A percentile compares a stretch with the other conserved stretches of the same genome.
phyloP scores from a whole-genome alignment of 2,797 vertebrate genomes.

The Bovichtus diacanthus region DNA sequence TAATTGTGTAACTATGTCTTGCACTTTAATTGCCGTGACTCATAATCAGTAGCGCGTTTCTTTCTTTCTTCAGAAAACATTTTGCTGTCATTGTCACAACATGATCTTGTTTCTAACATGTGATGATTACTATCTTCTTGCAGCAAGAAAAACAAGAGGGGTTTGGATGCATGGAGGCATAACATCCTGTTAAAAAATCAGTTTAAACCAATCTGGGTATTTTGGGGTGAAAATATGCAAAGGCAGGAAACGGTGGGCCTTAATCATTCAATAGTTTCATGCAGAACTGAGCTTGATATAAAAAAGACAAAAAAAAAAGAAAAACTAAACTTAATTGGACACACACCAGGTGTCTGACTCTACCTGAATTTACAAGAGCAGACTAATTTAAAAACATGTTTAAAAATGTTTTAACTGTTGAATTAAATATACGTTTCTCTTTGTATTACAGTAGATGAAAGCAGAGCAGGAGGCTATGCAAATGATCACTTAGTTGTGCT shows the following conservation, averaged over 20 bases:
- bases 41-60: background rate
- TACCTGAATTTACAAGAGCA: constrained; percentile 2
- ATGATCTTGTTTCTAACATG: background rate
- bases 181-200: background rate
- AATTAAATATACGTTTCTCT: constrained; percentile 6
- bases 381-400: background rate
- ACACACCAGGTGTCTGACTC: constrained; percentile 15
- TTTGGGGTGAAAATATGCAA: background rate
- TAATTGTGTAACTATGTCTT: background rate
- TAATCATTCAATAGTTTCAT: background rate
- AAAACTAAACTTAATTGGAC: constrained; percentile 18
- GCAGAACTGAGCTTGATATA: background rate
- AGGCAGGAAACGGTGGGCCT: background rate
- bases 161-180: background rate
- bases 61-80: background rate
- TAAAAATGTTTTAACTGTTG: too few relatives aligned
- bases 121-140: background rate
- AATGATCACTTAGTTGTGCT: constrained; percentile 20
- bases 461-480: constrained; percentile 1
- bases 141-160: background rate
- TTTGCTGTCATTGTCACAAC: background rate
- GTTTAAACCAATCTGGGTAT: background rate
- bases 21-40: background rate
- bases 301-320: too few relatives aligned
- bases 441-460: background rate